These are phyloP conservation scores for Protonemura montana DNA, from an alignment of 2,888 invertebrate species.

Conservation along the genomic window DNA sequence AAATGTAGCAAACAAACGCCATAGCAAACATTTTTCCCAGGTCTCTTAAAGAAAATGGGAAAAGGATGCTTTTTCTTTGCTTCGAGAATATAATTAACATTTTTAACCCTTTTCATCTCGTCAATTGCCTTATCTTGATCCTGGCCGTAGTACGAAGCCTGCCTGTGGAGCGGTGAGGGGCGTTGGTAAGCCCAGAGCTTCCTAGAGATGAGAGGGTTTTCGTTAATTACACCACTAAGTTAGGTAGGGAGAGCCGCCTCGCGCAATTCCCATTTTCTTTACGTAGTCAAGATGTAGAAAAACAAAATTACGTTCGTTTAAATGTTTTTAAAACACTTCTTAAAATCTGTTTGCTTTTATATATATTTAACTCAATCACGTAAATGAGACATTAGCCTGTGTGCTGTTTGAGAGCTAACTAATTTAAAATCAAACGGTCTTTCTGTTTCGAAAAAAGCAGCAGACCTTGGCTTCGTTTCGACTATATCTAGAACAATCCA, in stretches of 20 bases:
- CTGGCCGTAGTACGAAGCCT: conserved; percentile 10
- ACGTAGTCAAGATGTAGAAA: conserved; percentile 24
- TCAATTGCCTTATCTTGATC: conserved; percentile 36
- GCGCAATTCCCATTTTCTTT: conserved; percentile 35
- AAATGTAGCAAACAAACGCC: background rate
- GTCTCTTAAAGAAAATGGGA: conserved; percentile 2
- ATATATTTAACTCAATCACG: no score
- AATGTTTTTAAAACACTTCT: conserved; percentile 2
- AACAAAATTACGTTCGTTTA: background rate
- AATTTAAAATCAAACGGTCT: no score
- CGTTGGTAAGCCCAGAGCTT: conserved; percentile 30
- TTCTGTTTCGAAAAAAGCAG: no score
- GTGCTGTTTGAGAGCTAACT: no score
- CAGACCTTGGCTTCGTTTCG: no score
- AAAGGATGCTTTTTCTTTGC: background rate
- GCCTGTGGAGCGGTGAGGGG: background rate
- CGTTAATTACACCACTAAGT: conserved; percentile 42
- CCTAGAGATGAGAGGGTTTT: conserved; percentile 26
- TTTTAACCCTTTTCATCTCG: conserved; percentile 40
- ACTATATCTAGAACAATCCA: no score
- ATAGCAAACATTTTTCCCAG: background rate
- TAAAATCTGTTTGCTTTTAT: background rate
- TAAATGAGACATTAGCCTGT: no score
- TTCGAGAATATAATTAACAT: conserved; percentile 37
- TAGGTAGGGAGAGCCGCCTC: conserved; percentile 34